phyloP scores from a whole-genome alignment of 2,888 invertebrate species.

The Parasteatoda lunata region DNA sequence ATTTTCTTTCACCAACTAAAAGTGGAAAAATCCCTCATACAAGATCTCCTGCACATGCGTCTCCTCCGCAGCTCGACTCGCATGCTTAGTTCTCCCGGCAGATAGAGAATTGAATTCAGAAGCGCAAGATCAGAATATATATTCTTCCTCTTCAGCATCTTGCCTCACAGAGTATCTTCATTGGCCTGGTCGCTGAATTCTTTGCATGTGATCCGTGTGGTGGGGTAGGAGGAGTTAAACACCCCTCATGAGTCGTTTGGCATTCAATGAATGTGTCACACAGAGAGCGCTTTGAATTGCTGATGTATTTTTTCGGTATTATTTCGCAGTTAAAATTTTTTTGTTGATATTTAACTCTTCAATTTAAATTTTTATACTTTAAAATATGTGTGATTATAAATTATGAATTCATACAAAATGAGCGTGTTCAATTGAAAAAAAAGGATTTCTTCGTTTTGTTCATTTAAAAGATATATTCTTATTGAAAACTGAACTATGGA shows the following conservation, averaged over 20 bases:
- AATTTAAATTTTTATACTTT: not conserved
- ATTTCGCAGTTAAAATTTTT: not conserved
- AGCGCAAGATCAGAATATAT: conserved; percentile 39
- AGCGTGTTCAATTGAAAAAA: too few species aligned
- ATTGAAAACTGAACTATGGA: too few species aligned
- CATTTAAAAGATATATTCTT: too few species aligned
- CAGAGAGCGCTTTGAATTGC: not conserved
- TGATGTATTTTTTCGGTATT: not conserved
- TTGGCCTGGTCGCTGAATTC: not conserved
- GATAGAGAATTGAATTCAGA: conserved; percentile 40
- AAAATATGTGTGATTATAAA: not conserved
- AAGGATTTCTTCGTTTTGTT: too few species aligned
- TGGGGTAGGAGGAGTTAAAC: not conserved
- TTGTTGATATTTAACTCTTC: not conserved
- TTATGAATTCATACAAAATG: not conserved
- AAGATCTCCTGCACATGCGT: conserved; percentile 40
- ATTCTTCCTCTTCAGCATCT: conserved; percentile 10
- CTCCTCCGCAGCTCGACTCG: not conserved
- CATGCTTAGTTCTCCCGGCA: conserved; percentile 17
- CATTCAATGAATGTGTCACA: not conserved
- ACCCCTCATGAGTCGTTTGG: not conserved
- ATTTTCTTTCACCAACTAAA: conserved; percentile 2
- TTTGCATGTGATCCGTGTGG: not conserved
- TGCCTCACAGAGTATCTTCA: not conserved
- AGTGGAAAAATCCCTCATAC: conserved; percentile 60